Conservation (phyloP, 2,888 invertebrate species). For the Cybosia mesomella region DNA sequence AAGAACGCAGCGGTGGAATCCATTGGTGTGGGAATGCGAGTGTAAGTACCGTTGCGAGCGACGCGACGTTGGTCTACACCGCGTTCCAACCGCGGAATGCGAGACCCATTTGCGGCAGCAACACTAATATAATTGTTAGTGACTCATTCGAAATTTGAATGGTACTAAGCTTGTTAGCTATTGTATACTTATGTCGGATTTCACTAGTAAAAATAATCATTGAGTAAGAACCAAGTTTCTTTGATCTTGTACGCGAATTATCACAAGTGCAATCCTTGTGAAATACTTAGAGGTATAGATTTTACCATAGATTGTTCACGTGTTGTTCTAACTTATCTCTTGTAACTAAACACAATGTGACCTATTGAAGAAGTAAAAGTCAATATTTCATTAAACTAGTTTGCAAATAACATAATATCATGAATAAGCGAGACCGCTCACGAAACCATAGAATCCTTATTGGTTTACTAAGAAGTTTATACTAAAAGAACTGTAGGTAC, state of each 20-base stretch:
- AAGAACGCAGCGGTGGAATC: slow-evolving; percentile 68
- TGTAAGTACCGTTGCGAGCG: slow-evolving; percentile 83
- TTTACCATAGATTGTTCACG: too few species aligned
- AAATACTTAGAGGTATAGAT: too few species aligned
- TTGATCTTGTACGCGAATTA: not conserved
- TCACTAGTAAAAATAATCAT: not conserved
- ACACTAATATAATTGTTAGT: slow-evolving; percentile 67
- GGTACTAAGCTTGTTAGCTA: too few species aligned
- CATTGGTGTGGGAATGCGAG: slow-evolving; percentile 83
- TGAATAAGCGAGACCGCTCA: not conserved
- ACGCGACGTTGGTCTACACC: slow-evolving; percentile 68
- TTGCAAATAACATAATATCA: not conserved
- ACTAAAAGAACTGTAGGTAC: not conserved
- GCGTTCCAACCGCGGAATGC: slow-evolving; percentile 76
- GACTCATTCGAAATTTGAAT: slow-evolving; percentile 75
- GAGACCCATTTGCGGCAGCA: slow-evolving; percentile 80
- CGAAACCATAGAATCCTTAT: not conserved
- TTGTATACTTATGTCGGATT: slow-evolving; percentile 11
- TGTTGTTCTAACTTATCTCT: too few species aligned
- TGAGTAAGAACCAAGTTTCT: not conserved
- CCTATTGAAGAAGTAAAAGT: too few species aligned
- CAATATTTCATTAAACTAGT: not conserved
- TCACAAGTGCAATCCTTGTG: too few species aligned
- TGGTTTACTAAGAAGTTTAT: slow-evolving; percentile 20
- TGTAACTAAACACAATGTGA: too few species aligned